Evolutionary conservation across 2,113 vertebrate species (phyloP).

Genomic region (Phoxinus phoxinus): DNA sequence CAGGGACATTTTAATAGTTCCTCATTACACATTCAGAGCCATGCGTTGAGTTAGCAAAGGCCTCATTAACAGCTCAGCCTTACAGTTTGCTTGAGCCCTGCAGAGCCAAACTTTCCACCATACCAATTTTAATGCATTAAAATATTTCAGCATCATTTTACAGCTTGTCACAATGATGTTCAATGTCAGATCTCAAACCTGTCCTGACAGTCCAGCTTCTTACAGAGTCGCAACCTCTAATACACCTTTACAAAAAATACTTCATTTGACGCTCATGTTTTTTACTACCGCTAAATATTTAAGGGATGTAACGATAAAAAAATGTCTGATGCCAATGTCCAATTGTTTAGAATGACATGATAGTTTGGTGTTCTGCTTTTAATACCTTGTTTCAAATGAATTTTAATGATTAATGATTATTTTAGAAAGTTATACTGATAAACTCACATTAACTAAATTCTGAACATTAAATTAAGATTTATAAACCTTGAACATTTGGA

Average conservation of each 20-base stretch:
- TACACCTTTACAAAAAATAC: not conserved
- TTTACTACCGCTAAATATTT: not conserved
- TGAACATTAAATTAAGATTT: no score
- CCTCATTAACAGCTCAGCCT: constrained; percentile 35
- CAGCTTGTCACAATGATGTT: constrained; percentile 13
- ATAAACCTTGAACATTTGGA: no score
- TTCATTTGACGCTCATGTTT: not conserved
- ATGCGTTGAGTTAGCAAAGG: constrained; percentile 8
- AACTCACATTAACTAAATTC: no score
- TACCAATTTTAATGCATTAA: constrained; percentile 7
- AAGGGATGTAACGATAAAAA: no score
- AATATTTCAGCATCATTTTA: not conserved
- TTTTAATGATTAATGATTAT: no score
- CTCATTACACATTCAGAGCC: constrained; percentile 27
- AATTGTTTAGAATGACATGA: not conserved
- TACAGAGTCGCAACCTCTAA: not conserved
- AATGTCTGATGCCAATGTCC: not conserved
- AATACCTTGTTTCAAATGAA: not conserved
- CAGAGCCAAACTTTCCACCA: constrained; percentile 11
- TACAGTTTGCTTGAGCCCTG: constrained; percentile 15
- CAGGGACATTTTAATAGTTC: constrained; percentile 23
- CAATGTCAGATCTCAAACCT: not conserved
- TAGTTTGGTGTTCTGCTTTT: not conserved
- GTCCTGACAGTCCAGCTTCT: not conserved
- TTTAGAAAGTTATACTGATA: no score